These are phyloP conservation scores for Onychostruthus taczanowskii DNA, from an alignment of 2,113 vertebrate genomes.

Conservation along the genomic window DNA sequence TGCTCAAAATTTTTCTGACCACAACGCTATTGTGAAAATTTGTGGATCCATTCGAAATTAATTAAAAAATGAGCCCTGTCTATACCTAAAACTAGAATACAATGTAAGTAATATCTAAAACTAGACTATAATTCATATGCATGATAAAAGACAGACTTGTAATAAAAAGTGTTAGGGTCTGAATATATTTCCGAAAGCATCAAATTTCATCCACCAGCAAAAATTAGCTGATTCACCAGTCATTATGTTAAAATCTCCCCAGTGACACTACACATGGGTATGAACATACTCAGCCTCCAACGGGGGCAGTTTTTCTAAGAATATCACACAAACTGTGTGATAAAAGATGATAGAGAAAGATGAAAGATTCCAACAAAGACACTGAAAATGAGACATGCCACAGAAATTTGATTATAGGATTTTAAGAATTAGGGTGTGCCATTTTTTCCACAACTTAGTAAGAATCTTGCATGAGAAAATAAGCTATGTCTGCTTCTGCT, in stretches of 20 bases:
- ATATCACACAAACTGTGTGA: neutral
- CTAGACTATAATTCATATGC: neutral
- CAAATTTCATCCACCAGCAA: neutral
- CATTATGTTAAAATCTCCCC: neutral
- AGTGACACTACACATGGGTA: neutral
- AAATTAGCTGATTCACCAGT: neutral
- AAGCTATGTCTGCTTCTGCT: neutral
- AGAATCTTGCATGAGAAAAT: neutral
- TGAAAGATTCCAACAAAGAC: neutral
- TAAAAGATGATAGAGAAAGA: neutral
- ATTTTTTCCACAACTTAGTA: neutral
- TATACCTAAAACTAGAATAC: neutral
- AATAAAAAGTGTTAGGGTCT: neutral
- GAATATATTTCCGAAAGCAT: neutral
- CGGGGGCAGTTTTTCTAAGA: neutral
- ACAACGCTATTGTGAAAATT: neutral
- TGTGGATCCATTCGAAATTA: neutral
- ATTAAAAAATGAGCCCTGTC: neutral
- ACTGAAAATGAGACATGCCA: neutral
- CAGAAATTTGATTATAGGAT: neutral
- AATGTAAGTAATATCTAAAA: neutral
- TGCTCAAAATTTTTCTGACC: neutral
- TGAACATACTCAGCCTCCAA: neutral
- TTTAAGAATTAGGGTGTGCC: neutral
- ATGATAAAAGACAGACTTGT: neutral